phyloP scores from a whole-genome alignment of 2,888 invertebrate genomes.

The Malthinus flaveolus region DNA sequence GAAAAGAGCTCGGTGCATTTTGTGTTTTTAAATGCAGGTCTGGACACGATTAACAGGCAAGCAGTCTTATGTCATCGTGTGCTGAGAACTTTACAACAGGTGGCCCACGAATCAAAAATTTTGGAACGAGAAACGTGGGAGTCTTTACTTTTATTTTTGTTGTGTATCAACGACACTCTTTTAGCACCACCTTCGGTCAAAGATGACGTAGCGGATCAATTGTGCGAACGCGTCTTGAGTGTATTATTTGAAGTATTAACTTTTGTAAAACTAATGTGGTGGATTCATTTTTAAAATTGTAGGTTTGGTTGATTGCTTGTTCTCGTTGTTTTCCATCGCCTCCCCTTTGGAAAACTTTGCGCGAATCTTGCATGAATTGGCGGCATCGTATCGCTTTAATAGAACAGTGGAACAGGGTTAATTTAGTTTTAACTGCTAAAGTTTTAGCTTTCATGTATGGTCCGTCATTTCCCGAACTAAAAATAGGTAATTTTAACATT shows the following conservation, averaged over 20 bases:
- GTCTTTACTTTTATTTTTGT: conserved; percentile 79
- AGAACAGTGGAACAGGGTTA: conserved; percentile 94
- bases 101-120: conserved; percentile 72
- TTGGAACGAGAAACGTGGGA: conserved; percentile 92
- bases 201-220: conserved; percentile 89
- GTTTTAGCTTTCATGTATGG: conserved; percentile 89
- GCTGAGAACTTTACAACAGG: conserved; percentile 79
- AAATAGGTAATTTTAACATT: conserved; percentile 64
- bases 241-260: conserved; percentile 84
- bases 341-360: conserved; percentile 91
- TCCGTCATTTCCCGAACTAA: conserved; percentile 76
- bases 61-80: conserved; percentile 93
- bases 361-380: conserved; percentile 92
- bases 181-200: conserved; percentile 90
- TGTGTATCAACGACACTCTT: conserved; percentile 89
- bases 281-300: conserved; percentile 1
- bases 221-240: conserved; percentile 91
- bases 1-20: conserved; percentile 16
- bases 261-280: conserved; percentile 54
- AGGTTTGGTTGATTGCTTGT: conserved; percentile 75
- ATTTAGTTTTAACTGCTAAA: conserved; percentile 83
- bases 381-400: conserved; percentile 90
- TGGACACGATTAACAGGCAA: conserved; percentile 90
- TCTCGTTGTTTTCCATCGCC: conserved; percentile 90
- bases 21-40: conserved; percentile 59